A percentile compares a stretch with the other conserved stretches of the same genome.
These are phyloP conservation scores for Erebia epiphron DNA, from an alignment of 2,888 invertebrate species.

Conservation along the genomic window DNA sequence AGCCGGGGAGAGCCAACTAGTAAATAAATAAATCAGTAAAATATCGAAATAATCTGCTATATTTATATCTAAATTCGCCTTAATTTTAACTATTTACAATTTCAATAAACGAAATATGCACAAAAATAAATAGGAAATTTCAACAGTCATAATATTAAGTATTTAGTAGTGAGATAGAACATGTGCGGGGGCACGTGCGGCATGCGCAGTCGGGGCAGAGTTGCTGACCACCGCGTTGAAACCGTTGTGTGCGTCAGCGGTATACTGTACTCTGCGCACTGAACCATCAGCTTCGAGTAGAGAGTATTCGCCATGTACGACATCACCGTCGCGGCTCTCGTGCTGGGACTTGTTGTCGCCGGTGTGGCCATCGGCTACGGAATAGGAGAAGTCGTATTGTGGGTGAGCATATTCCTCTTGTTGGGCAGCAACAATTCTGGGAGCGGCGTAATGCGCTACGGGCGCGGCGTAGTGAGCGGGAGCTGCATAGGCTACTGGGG, in stretches of 20 bases:
- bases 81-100: conserved; percentile 9
- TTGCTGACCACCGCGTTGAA: conserved; percentile 70
- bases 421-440: conserved; percentile 53
- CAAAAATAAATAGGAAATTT: conserved; percentile 4
- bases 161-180: conserved; percentile 48
- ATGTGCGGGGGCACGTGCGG: conserved; percentile 47
- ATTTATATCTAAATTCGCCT: neutral
- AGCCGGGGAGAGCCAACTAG: too few relatives aligned
- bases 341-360: conserved; percentile 79
- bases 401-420: conserved; percentile 69
- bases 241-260: conserved; percentile 77
- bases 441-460: conserved; percentile 52
- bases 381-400: conserved; percentile 82
- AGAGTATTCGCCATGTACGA: conserved; percentile 71
- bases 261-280: conserved; percentile 79
- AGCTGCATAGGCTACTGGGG: conserved; percentile 49
- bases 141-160: neutral
- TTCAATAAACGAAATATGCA: neutral
- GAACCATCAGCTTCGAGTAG: conserved; percentile 80
- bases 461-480: conserved; percentile 52
- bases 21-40: neutral
- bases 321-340: conserved; percentile 52
- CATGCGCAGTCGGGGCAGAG: conserved; percentile 53
- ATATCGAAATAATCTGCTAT: neutral
- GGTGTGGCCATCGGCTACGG: conserved; percentile 81